Base-by-base conservation (phyloP, 1,140 invertebrate species). In the Ericerus pela region DNA sequence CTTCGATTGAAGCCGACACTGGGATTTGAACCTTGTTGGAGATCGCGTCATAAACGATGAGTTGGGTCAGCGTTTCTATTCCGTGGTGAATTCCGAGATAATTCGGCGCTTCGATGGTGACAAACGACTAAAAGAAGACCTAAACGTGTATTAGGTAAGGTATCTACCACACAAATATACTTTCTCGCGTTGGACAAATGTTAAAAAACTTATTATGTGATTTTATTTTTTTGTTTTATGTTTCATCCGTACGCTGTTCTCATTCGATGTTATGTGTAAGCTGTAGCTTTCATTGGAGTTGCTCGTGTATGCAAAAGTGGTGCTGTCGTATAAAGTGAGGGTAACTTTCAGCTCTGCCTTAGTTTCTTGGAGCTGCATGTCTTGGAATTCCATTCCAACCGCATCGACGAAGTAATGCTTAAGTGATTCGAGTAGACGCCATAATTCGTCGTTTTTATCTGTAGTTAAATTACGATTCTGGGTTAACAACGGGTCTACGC, bases 21-120 rank as follows among this genome's bases (percentile, higher is more conserved):
- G 76, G 72, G 2, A 85, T 76, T 69, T 75, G 70, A 1, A 78
- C 69, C n/a, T 79, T 58, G 58, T 78, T 68, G 36, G 74, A 67
- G 10, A 81, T 66, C 54, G 84, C 77, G 62, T 87, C 80, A 56
- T 75, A 82, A 5, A 85, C 73, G 2, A 88, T 77, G 20, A 91
- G 64, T 61, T 91, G 87, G 1, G 73, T 70, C 0, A 91, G 68
- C 0, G 86, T 88, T 70, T 89, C 85, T n/a, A 88, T 56, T 0
- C 74, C 87, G 64, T 89, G 76, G 2, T 85, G 73, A 0, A 78
- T 75, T 1, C 87, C 86, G 63, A 85, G 88, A 66, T 81, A 85
- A 2, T 72, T 80, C 1, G 65, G 61, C 0, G 80, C 79, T 0
- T 60, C 70, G 6, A 90, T 79, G 0, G 73, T 75, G 0, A 75